Evolutionary conservation across 1,140 invertebrate genomes (phyloP).

Genomic region (Mizuhopecten yessoensis): DNA sequence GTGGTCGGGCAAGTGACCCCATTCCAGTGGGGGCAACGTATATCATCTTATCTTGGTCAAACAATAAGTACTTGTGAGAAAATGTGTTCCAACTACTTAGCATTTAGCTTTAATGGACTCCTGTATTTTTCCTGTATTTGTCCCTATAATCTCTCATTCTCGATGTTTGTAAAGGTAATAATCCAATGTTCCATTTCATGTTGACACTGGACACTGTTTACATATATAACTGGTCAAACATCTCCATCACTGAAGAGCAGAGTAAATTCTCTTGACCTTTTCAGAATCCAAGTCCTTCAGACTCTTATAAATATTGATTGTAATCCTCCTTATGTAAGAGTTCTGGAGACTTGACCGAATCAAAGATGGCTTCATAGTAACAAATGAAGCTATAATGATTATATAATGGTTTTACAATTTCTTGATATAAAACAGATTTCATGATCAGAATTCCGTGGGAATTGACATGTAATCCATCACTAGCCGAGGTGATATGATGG

Average conservation of each 20-base stretch:
- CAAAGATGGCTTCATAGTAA: not conserved
- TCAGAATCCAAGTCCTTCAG: not conserved
- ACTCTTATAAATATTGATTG: not conserved
- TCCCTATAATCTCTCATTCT: not conserved
- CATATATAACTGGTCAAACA: not conserved
- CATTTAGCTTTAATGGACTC: no score
- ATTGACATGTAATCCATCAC: no score
- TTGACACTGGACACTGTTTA: not conserved
- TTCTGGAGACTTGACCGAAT: not conserved
- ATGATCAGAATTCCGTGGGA: no score
- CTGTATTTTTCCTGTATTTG: not conserved
- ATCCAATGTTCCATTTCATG: not conserved
- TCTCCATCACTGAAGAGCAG: not conserved
- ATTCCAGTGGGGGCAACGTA: no score
- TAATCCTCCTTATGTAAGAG: not conserved
- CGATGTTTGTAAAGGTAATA: not conserved
- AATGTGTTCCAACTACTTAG: no score
- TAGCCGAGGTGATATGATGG: no score
- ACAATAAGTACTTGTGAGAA: no score
- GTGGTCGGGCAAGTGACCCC: no score
- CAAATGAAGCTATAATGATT: no score
- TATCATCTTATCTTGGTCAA: no score
- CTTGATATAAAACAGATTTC: no score
- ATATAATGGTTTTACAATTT: no score
- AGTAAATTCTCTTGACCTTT: not conserved